Percentiles rank a stretch among this genome's conserved stretches.
Conservation (phyloP, 2,888 invertebrate genomes). For the Cheiracanthium punctorium region DNA sequence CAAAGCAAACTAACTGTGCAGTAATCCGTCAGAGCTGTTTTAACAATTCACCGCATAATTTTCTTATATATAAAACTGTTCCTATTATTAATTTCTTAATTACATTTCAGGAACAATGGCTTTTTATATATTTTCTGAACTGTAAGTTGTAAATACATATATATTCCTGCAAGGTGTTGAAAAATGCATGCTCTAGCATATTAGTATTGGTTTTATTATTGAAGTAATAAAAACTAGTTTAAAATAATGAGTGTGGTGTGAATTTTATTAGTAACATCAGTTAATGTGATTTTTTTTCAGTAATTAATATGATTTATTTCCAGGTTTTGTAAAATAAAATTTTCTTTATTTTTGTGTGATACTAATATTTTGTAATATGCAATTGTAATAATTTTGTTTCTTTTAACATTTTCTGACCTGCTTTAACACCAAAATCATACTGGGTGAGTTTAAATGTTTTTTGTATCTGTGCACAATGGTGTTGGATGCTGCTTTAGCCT, state of each 20-base stretch:
- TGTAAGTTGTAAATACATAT: constrained; percentile 5
- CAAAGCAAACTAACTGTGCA: no score
- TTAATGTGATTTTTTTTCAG: neutral
- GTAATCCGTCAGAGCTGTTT: no score
- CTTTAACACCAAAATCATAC: constrained; percentile 52
- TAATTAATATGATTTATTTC: neutral
- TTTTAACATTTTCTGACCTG: constrained; percentile 59
- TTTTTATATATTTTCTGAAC: neutral
- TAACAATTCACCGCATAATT: no score
- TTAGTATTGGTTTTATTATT: no score
- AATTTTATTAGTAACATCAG: neutral
- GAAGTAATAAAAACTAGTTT: no score
- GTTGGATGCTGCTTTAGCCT: constrained; percentile 42
- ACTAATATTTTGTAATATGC: no score
- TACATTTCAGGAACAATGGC: constrained; percentile 3
- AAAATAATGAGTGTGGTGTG: neutral
- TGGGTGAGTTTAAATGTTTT: constrained; percentile 58
- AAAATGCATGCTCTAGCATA: no score
- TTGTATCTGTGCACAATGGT: constrained; percentile 39
- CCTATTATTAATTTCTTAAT: constrained; percentile 4
- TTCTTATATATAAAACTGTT: no score
- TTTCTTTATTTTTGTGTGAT: no score
- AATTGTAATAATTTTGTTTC: constrained; percentile 24
- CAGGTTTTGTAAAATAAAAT: neutral
- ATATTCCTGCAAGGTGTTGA: neutral